These are phyloP conservation scores for Leptopilina drosophilae DNA, from an alignment of 2,888 invertebrate genomes.

Conservation along the genomic window DNA sequence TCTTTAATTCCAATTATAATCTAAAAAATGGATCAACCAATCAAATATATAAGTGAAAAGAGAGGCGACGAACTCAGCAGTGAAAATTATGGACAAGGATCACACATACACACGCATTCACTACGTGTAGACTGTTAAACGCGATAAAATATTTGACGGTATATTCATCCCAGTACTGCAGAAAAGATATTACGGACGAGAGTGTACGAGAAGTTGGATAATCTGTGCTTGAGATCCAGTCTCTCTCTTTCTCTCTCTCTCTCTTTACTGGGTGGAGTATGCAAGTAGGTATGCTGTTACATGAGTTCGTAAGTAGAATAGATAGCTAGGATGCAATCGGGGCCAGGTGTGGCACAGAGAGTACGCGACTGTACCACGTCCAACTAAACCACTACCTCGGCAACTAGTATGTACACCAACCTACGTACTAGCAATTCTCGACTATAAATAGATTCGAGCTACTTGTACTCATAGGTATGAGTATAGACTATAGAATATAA, in stretches of 20 bases:
- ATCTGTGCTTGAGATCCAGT: slow-evolving; percentile 50
- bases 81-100: background rate
- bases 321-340: slow-evolving; percentile 70
- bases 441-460: slow-evolving; percentile 74
- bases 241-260: slow-evolving; percentile 35
- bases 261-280: slow-evolving; percentile 49
- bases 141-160: slow-evolving; percentile 60
- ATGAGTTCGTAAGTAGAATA: slow-evolving; percentile 61
- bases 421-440: slow-evolving; percentile 50
- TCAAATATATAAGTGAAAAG: too few species aligned
- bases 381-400: slow-evolving; percentile 51
- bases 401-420: slow-evolving; percentile 55
- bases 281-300: slow-evolving; percentile 48
- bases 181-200: slow-evolving; percentile 56
- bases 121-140: slow-evolving; percentile 49
- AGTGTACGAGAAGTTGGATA: slow-evolving; percentile 46
- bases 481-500: slow-evolving; percentile 30
- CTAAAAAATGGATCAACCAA: too few species aligned
- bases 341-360: slow-evolving; percentile 72
- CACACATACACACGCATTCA: slow-evolving; percentile 38
- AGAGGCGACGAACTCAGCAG: background rate
- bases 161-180: slow-evolving; percentile 56
- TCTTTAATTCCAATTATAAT: too few species aligned
- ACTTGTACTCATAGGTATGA: slow-evolving; percentile 64
- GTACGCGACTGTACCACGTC: slow-evolving; percentile 50